These are phyloP conservation scores for Tetanocera ferruginea DNA, from an alignment of 2,888 invertebrate species.

Conservation along the genomic window DNA sequence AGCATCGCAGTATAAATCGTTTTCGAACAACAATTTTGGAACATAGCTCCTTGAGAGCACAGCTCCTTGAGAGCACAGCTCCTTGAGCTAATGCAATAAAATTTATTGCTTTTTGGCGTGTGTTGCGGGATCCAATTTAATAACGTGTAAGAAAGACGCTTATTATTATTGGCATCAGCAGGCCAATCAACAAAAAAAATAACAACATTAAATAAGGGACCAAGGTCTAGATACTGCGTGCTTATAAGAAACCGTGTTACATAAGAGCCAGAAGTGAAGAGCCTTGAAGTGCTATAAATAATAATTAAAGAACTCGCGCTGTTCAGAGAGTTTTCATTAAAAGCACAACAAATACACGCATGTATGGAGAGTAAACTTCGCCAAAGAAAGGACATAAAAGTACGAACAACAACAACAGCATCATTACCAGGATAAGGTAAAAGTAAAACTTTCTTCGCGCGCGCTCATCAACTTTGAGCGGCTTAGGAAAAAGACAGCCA, in stretches of 20 bases:
- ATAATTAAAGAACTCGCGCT: slow-evolving; percentile 64
- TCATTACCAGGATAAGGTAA: slow-evolving; percentile 23
- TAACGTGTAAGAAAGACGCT: background rate
- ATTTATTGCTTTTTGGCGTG: slow-evolving; percentile 11
- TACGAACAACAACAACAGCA: background rate
- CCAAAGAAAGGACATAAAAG: background rate
- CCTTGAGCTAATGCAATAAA: slow-evolving; percentile 6
- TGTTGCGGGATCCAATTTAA: background rate
- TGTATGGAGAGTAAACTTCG: background rate
- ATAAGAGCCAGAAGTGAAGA: background rate
- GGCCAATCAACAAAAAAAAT: background rate
- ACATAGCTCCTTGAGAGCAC: background rate
- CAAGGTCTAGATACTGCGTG: background rate
- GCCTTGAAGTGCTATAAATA: slow-evolving; percentile 55
- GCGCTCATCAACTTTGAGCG: slow-evolving; percentile 24
- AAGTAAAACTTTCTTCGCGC: slow-evolving; percentile 24
- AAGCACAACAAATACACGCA: slow-evolving; percentile 52
- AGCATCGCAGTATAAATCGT: background rate
- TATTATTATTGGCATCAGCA: slow-evolving; percentile 1
- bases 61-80: background rate
- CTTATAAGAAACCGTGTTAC: background rate
- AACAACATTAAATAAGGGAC: background rate
- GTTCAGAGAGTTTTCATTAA: slow-evolving; percentile 63
- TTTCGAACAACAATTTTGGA: background rate
- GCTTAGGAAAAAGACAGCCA: slow-evolving; percentile 17